Evolutionary conservation across 2,113 vertebrate species (phyloP), one percentile per base, ranked within the genome.

Genomic region (Apodemus sylvaticus): DNA sequence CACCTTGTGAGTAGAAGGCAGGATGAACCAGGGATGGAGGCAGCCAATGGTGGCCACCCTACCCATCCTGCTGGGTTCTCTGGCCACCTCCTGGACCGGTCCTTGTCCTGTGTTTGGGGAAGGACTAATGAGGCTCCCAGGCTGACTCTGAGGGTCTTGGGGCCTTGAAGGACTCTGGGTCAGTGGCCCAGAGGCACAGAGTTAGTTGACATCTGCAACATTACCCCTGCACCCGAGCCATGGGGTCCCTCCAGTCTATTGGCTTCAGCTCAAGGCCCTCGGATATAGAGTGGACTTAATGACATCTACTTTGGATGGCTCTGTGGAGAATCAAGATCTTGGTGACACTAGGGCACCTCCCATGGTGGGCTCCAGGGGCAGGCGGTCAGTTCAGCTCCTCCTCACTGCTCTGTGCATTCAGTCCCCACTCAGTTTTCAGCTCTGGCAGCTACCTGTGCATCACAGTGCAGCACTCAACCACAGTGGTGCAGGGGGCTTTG

Each of bases 1-100:
- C n/a, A n/a, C 77, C 64, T 85, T 89, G 39, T 42, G 96, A 86
- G 96, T 34, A 70, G 88, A 97, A 97, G 86, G 22, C 51, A 64
- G 93, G 95, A 90, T 39, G 87, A 94, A 83, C 66, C 55, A 64
- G 90, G 58, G 74, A 93, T 31, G 82, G 83, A 93, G 94, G 77
- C 79, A 66, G 70, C 62, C 13, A 45, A 53, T 60, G 89, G 39
- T 2, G n/a, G 60, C 86, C 14, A 1, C 55, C 0, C 3, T 5
- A 4, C 34, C 74, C 39, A 3, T 13, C 31, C 13, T 39, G n/a
- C 60, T 34, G n/a, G 64, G 42, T 70, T 17, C 73, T 48, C 36
- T 8, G 29, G n/a, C 62, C 1, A 9, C 48, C 58, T 20, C 58
- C 5, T 39, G 12, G 58, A 22, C 29, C 1, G 0, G 55, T 29